Percentiles rank a stretch among this genome's conserved stretches.
phyloP scores from a whole-genome alignment of 2,113 vertebrate genomes.

The Istiophorus platypterus region DNA sequence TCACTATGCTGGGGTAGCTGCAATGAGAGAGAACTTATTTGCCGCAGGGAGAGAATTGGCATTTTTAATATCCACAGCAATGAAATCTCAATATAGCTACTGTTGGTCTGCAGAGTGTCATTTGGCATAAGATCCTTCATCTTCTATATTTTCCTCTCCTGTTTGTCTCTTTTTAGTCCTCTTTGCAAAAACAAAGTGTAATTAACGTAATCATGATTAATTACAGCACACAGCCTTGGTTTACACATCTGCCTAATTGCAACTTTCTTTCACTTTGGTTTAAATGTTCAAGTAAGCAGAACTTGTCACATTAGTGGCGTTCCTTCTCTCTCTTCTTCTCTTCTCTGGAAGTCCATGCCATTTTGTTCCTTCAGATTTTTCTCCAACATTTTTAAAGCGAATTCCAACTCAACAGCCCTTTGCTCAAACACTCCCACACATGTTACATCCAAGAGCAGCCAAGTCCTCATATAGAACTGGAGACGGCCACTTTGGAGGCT shows the following conservation, averaged over 20 bases:
- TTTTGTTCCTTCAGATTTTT: slow-evolving; percentile 23
- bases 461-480: slow-evolving; percentile 49
- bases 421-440: slow-evolving; percentile 38
- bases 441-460: slow-evolving; percentile 30
- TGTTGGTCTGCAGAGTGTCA: slow-evolving; percentile 48
- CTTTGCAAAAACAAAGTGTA: slow-evolving; percentile 77
- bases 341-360: not conserved
- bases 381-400: slow-evolving; percentile 14
- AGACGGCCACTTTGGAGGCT: slow-evolving; percentile 49
- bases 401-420: slow-evolving; percentile 24
- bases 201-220: slow-evolving; percentile 83
- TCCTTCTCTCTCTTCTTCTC: not conserved
- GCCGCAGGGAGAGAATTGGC: slow-evolving; percentile 70
- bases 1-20: slow-evolving; percentile 60
- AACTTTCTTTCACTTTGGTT: slow-evolving; percentile 57
- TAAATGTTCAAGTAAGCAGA: slow-evolving; percentile 47
- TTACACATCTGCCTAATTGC: slow-evolving; percentile 82
- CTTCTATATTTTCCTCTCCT: slow-evolving; percentile 50
- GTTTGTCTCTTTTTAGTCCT: slow-evolving; percentile 59
- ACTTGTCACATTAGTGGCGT: slow-evolving; percentile 29
- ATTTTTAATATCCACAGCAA: slow-evolving; percentile 81
- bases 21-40: slow-evolving; percentile 74
- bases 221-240: slow-evolving; percentile 65
- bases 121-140: slow-evolving; percentile 53
- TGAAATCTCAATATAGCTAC: slow-evolving; percentile 67